Base-by-base conservation (phyloP, 2,888 invertebrate genomes). In the Flexamia atlantica region DNA sequence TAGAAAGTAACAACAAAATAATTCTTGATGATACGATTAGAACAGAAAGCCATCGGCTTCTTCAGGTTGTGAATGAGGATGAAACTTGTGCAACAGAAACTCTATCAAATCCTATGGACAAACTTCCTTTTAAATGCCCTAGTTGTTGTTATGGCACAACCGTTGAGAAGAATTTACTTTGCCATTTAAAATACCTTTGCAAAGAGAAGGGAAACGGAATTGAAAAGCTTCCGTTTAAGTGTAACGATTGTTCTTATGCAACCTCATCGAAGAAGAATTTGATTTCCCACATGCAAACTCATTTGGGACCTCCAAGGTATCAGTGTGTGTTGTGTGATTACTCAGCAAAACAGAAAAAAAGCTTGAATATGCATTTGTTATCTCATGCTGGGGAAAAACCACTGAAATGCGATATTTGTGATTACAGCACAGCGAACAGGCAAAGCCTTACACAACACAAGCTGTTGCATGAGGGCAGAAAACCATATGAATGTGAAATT, bases 261-360 rank as follows among this genome's bases (percentile, higher is more conserved):
- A 79, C 79, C 20, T 79, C 79, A 12, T 36, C 30, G 4, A 53
- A 57, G 36, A 79, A 79, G 36, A 79, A 79, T 57, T 20, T 79
- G n/a, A n/a, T 79, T 32, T 53, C 20, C 20, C 79, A 79, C 57
- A 79, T 79, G 79, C 20, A 23, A 20, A 79, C 1, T 2, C 79
- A 79, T 57, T 28, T 79, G 23, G 79, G 79, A 28, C 57, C 79
- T 20, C 79, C 79, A 9, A 20, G 79, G 30, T 79, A 50, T 20
- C 79, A 79, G 20, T 79, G 79, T 57, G 57, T 79, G 3, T n/a
- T 79, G 4, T 79, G 79, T 23, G 36, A 79, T 36, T 79, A 79
- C 36, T 79, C 79, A 17, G 57, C 79, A 1, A 79, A 79, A 17
- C 79, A 79, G n/a, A 79, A 79, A 36, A 79, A 79, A 25, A 79